Percentiles rank a stretch among this genome's conserved stretches.
Conservation (phyloP, 2,797 vertebrate genomes). For the Hapalemur alaotrensis region DNA sequence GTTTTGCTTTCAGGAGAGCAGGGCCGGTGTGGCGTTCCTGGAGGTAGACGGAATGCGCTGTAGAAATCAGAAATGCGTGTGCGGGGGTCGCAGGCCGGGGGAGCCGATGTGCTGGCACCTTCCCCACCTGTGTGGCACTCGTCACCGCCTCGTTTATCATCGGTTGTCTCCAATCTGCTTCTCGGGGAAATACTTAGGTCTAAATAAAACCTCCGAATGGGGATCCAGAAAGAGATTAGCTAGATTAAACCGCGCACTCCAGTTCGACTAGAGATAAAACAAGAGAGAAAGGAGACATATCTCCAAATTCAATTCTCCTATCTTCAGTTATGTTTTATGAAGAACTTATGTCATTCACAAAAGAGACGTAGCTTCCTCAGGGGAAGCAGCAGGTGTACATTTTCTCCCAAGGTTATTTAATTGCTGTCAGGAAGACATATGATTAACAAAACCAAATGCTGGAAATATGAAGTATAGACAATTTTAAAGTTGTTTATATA, state of each 20-base stretch:
- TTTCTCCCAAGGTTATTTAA: conserved; percentile 74
- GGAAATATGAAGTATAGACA: conserved; percentile 77
- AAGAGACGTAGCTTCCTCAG: conserved; percentile 62
- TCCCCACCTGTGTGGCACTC: background rate
- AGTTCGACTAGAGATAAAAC: conserved; percentile 60
- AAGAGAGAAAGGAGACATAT: conserved; percentile 53
- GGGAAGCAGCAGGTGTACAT: conserved; percentile 68
- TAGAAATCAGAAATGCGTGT: background rate
- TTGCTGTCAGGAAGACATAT: conserved; percentile 71
- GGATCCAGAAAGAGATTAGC: conserved; percentile 52
- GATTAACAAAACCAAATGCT: conserved; percentile 77
- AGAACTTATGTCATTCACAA: conserved; percentile 72
- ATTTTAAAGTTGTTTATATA: conserved; percentile 80
- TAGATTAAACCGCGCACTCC: conserved; percentile 31
- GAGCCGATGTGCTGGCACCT: rapidly evolving
- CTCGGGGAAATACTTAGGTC: conserved; percentile 30
- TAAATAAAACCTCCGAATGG: conserved; percentile 54
- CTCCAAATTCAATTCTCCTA: conserved; percentile 63
- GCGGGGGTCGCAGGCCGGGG: background rate
- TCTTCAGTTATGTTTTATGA: conserved; percentile 64
- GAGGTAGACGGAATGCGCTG: background rate
- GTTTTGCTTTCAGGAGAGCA: background rate
- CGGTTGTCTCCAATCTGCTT: background rate
- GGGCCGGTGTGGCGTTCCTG: background rate
- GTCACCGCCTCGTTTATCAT: background rate